Evolutionary conservation across 2,797 vertebrate genomes (phyloP).

Genomic region (Catamblyrhynchus diadema): DNA sequence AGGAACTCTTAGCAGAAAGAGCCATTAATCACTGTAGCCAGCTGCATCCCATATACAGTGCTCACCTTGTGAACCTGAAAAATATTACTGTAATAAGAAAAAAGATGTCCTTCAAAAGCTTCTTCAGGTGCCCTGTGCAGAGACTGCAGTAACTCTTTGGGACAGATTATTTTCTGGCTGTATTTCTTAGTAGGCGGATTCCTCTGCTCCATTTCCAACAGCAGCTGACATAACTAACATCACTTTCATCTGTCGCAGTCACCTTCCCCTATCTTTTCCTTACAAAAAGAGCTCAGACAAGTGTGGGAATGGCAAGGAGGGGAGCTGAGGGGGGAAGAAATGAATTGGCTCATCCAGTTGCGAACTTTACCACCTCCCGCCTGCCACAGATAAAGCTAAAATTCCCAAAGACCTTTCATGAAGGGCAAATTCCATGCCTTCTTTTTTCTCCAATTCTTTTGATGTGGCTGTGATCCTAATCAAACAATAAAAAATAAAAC

Average conservation of each 20-base stretch:
- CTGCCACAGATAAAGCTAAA: background rate
- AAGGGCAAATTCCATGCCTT: background rate
- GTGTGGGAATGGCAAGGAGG: background rate
- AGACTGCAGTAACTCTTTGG: slow-evolving; percentile 58
- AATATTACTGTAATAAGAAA: slow-evolving; percentile 66
- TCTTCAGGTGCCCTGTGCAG: slow-evolving; percentile 41
- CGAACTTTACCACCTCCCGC: background rate
- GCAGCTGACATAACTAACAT: slow-evolving; percentile 45
- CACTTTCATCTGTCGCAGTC: slow-evolving; percentile 32
- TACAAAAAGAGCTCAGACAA: background rate
- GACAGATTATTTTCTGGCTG: slow-evolving; percentile 54
- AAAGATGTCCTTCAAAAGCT: slow-evolving; percentile 53
- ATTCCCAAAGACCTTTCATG: background rate
- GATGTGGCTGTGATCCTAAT: slow-evolving; percentile 6
- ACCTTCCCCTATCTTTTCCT: slow-evolving; percentile 39
- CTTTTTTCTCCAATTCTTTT: background rate
- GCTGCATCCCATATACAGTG: slow-evolving; percentile 37
- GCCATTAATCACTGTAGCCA: slow-evolving; percentile 58
- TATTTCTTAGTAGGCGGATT: slow-evolving; percentile 43
- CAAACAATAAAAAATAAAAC: slow-evolving; percentile 32
- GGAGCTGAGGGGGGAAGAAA: background rate
- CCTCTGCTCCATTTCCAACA: slow-evolving; percentile 28
- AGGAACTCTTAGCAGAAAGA: slow-evolving; percentile 13
- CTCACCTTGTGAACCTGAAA: slow-evolving; percentile 61
- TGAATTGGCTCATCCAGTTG: background rate